These are phyloP conservation scores for Lutjanus erythropterus DNA, from an alignment of 2,113 vertebrate genomes.

Conservation along the genomic window DNA sequence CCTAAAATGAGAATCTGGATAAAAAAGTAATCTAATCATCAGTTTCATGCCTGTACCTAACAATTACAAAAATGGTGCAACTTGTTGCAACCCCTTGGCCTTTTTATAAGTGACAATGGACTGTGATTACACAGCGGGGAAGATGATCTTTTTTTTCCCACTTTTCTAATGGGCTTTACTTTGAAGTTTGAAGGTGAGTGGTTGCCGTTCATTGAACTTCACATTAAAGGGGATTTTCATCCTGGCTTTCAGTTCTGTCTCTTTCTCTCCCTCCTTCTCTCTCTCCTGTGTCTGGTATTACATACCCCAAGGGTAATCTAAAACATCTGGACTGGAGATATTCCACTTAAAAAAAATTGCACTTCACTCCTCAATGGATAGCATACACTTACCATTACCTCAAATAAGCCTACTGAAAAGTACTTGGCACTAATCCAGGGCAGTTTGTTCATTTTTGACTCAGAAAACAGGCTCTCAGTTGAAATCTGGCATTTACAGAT, in stretches of 20 bases:
- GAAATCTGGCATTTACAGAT: neutral
- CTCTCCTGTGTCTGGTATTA: slow-evolving; percentile 8
- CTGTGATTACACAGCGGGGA: slow-evolving; percentile 17
- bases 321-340: slow-evolving; percentile 68
- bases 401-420: slow-evolving; percentile 35
- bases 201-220: slow-evolving; percentile 48
- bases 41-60: slow-evolving; percentile 1
- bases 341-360: slow-evolving; percentile 45
- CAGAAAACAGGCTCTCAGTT: slow-evolving; percentile 6
- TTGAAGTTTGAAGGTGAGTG: slow-evolving; percentile 55
- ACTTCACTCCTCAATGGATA: slow-evolving; percentile 38
- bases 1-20: neutral
- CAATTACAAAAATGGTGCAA: slow-evolving; percentile 50
- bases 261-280: neutral
- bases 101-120: slow-evolving; percentile 24
- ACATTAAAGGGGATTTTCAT: slow-evolving; percentile 51
- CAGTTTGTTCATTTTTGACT: slow-evolving; percentile 12
- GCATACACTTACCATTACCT: slow-evolving; percentile 18
- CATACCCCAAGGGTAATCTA: slow-evolving; percentile 49
- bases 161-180: slow-evolving; percentile 48
- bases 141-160: slow-evolving; percentile 9
- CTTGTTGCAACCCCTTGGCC: slow-evolving; percentile 45
- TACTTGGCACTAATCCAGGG: slow-evolving; percentile 4
- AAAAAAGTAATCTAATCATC: slow-evolving; percentile 6
- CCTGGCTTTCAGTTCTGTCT: slow-evolving; percentile 2